Evolutionary conservation across 53 echinoderm and acorn worm genomes (phyloP).

Genomic region (Zoroaster sp.): DNA sequence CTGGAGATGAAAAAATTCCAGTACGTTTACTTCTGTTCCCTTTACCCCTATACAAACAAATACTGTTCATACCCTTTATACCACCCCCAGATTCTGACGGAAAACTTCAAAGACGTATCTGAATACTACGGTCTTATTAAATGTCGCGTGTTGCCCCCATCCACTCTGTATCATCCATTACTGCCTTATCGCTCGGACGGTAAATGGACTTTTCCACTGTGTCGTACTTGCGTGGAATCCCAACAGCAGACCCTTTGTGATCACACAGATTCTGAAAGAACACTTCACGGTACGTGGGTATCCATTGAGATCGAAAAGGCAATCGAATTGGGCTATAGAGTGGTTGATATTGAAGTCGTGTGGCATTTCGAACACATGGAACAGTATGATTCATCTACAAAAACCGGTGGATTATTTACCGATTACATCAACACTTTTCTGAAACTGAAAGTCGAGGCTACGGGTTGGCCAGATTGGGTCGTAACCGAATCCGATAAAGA

Average conservation of each 20-base stretch:
- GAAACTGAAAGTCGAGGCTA: constrained; percentile 72
- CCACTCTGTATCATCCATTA: not conserved
- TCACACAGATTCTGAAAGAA: constrained; percentile 31
- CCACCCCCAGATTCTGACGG: constrained; percentile 32
- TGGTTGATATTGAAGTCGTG: constrained; percentile 58
- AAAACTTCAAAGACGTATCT: constrained; percentile 6
- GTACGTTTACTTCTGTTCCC: not conserved
- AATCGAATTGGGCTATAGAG: constrained; percentile 46
- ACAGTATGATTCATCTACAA: constrained; percentile 17
- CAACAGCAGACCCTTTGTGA: not conserved
- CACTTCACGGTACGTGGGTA: constrained; percentile 65
- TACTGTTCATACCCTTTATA: not conserved
- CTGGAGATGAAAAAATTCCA: not conserved
- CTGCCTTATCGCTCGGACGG: constrained; percentile 1
- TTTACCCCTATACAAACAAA: not conserved
- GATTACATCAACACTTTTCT: constrained; percentile 68
- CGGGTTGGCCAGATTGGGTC: constrained; percentile 70
- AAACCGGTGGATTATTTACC: constrained; percentile 55
- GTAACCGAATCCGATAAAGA: constrained; percentile 46
- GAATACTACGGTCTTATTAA: constrained; percentile 29
- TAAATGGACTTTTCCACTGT: constrained; percentile 32
- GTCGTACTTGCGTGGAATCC: constrained; percentile 3
- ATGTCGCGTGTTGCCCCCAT: constrained; percentile 12
- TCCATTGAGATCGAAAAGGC: constrained; percentile 67
- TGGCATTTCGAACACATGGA: constrained; percentile 67